Conservation (phyloP, 2,888 invertebrate genomes). For the Ophraella communa region DNA sequence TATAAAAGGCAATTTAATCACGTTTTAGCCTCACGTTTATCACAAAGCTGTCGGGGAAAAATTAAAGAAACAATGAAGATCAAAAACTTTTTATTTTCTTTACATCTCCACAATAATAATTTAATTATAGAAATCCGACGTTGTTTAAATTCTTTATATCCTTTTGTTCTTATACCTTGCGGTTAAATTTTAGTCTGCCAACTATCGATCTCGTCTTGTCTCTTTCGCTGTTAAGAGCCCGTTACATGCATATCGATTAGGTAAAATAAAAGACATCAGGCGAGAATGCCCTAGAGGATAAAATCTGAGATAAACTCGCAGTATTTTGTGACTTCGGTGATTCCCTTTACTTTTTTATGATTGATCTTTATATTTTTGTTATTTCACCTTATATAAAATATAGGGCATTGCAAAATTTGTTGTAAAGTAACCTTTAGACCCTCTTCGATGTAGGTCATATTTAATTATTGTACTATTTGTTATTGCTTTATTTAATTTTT, state of each 20-base stretch:
- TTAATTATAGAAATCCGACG: not conserved
- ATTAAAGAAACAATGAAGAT: too few species aligned
- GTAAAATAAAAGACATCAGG: not conserved
- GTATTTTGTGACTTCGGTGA: not conserved
- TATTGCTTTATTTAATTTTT: too few species aligned
- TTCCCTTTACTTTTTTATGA: not conserved
- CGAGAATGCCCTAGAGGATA: too few species aligned
- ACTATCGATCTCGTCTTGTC: not conserved
- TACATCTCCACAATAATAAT: too few species aligned
- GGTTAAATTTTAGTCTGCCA: not conserved
- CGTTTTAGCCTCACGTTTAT: not conserved
- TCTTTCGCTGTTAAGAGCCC: not conserved
- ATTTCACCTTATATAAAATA: constrained; percentile 55
- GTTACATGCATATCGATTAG: not conserved
- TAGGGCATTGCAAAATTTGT: constrained; percentile 55
- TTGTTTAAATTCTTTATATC: not conserved
- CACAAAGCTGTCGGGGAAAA: too few species aligned
- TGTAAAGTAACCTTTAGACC: too few species aligned
- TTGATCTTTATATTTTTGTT: not conserved
- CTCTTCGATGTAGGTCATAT: too few species aligned
- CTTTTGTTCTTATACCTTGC: not conserved
- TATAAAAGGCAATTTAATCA: not conserved
- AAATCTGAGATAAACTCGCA: not conserved
- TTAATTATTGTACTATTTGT: too few species aligned
- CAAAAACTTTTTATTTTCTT: too few species aligned